phyloP scores from a whole-genome alignment of 2,113 vertebrate genomes.

The Seriola dumerili region DNA sequence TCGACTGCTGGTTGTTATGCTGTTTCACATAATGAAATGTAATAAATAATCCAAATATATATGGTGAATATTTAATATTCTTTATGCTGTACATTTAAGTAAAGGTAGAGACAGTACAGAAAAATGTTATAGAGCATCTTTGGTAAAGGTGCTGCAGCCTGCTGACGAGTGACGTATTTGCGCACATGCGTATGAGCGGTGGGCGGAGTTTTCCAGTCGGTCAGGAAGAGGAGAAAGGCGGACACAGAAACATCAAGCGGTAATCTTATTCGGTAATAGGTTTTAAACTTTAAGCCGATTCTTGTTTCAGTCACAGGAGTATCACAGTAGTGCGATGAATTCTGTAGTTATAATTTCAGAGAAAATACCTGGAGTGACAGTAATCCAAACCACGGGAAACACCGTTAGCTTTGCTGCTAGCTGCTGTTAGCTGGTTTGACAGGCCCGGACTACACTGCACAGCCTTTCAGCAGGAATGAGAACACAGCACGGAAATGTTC shows the following conservation, averaged over 20 bases:
- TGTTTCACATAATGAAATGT: background rate
- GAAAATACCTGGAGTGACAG: constrained; percentile 22
- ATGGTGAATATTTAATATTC: background rate
- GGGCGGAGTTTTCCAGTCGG: constrained; percentile 75
- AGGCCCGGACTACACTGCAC: constrained; percentile 60
- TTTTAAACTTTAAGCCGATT: constrained; percentile 19
- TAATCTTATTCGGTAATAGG: constrained; percentile 48
- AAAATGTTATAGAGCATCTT: too few species aligned
- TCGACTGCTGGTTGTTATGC: background rate
- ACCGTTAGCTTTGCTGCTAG: constrained; percentile 63
- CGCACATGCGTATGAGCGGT: constrained; percentile 55
- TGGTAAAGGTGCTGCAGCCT: background rate
- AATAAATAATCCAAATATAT: background rate
- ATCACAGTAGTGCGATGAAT: background rate
- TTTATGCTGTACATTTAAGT: background rate
- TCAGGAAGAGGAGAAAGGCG: constrained; percentile 83
- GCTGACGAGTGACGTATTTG: constrained; percentile 5
- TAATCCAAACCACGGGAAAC: constrained; percentile 24
- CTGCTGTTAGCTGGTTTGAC: constrained; percentile 72
- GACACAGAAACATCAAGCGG: constrained; percentile 78
- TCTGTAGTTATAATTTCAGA: background rate
- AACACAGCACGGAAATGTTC: constrained; percentile 44
- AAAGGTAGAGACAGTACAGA: background rate
- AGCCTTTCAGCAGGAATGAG: constrained; percentile 36
- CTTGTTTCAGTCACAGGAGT: background rate